Base-by-base conservation (phyloP, 2,113 vertebrate species). In the Globicephala melas region DNA sequence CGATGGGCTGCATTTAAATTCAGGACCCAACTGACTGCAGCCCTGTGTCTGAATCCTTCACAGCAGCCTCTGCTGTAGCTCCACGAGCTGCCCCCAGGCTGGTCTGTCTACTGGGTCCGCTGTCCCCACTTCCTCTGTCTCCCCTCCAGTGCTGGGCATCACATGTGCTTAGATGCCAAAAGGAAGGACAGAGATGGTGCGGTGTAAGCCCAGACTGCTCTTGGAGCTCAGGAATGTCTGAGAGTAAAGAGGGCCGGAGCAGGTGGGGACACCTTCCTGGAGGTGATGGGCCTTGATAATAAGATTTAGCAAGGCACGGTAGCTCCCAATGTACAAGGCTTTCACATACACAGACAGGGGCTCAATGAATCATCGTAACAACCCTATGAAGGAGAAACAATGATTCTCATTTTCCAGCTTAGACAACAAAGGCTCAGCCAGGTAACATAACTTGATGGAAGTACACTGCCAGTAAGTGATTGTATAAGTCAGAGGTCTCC, bases 1-100 rank as follows among this genome's bases (percentile, higher is more conserved):
- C 98, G 96, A 93, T 96, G 96, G 97, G 90, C 98, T 98, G 98
- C 98, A 99, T 99, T 98, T 98, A 97, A 98, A 96, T 98, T 98
- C 97, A 91, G 94, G 80, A 68, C 95, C 89, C 90, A 96, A 97
- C 96, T 21, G 28, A 96, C 97, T 96, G 58, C 79, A 85, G 85
- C 3, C 2, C 55, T 5, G 3, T 15, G 14, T 83, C 88, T 96
- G 91, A 84, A 94, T 77, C 63, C 53, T 95, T 63, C 88, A 60
- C 9, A n/a, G 91, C 18, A 81, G 88, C 74, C 90, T 90, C 68
- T 25, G 79, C 41, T 80, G 41, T 53, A 47, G 17, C 53, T 96
- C 76, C 65, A 50, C 88, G 21, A 88, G 26, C 89, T 23, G 33
- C 20, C 20, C 26, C 28, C 47, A 87, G 68, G 44, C 47, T 20